Evolutionary conservation across 2,888 invertebrate genomes (phyloP), one percentile per base, ranked within the genome.

Genomic region (Zaprionus obscuricornis): DNA sequence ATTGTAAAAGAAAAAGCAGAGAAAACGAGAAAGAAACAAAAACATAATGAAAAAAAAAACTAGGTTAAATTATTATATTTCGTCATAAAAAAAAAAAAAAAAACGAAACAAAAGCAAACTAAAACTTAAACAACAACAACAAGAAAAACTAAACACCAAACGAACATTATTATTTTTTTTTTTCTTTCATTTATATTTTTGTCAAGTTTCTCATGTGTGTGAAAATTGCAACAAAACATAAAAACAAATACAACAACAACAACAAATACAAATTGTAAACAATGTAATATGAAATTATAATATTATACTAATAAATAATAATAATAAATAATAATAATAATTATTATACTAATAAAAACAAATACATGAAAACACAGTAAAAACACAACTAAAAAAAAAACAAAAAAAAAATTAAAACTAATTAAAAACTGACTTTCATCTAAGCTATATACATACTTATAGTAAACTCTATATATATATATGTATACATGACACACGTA

Each of bases 211-310:
- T 66, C 39, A 59, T 65, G 68, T 71, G 71, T 72, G 66, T 62
- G 26, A 39, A 57, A 60, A 66, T 56, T 68, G 31, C 45, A 74
- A 63, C 13, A 42, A 55, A 39, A 51, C 55, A 34, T 8, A 31
- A 11, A 47, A 55, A 46, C 29, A 55, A 65, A 51, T 42, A 60
- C 49, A 60, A 46, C 46, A 33, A 59, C 16, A 46, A 34, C 39
- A 34, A 55, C 27, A 31, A 43, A 34, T 33, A 56, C 22, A 46
- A 58, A 73, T 66, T 69, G 70, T 69, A 71, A 71, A 69, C 65
- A 71, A 70, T 71, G 70, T 62, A 74, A 74, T 43, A 68, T 68
- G 60, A 59, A 68, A 68, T 51, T 66, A 66, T n/a, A n/a, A n/a
- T n/a, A n/a, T n/a, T n/a, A n/a, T n/a, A n/a, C n/a, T n/a, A n/a